Conservation (phyloP, 1,140 invertebrate genomes). For the Orussus abietinus region DNA sequence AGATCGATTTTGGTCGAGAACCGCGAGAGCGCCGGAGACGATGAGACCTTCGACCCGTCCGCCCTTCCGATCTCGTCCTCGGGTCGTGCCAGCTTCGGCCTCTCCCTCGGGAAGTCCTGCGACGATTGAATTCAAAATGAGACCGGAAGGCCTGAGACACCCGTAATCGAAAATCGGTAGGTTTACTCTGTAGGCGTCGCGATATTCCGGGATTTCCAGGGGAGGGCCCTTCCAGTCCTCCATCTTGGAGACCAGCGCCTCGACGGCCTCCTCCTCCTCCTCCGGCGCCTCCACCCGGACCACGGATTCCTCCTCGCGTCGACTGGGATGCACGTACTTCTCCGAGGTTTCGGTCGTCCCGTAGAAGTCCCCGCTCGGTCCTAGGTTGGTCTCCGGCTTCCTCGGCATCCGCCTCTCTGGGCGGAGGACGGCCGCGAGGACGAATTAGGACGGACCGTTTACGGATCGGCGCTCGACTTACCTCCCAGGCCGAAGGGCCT, state of each 20-base stretch:
- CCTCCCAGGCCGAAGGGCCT: constrained; percentile 32
- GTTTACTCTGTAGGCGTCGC: constrained; percentile 45
- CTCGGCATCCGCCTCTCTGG: constrained; percentile 30
- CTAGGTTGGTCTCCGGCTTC: constrained; percentile 35
- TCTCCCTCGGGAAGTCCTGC: constrained; percentile 45
- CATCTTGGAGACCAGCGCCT: constrained; percentile 38
- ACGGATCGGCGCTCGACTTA: too few species aligned
- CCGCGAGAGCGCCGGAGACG: constrained; percentile 22
- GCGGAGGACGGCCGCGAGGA: too few species aligned
- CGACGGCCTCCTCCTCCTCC: constrained; percentile 39
- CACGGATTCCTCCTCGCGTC: constrained; percentile 27
- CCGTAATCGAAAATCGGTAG: constrained; percentile 3
- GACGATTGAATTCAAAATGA: background rate
- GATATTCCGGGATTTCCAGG: constrained; percentile 45
- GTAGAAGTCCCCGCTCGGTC: constrained; percentile 33
- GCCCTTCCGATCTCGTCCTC: constrained; percentile 45
- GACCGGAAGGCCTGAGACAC: constrained; percentile 1
- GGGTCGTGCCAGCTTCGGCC: constrained; percentile 39
- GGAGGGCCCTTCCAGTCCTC: constrained; percentile 39
- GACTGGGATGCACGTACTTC: constrained; percentile 34
- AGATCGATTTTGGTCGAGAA: constrained; percentile 46
- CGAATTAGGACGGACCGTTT: too few species aligned
- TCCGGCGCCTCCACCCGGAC: background rate
- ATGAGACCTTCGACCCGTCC: constrained; percentile 41
- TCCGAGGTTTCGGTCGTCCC: constrained; percentile 30